phyloP scores from a whole-genome alignment of 2,113 vertebrate genomes.

The Nycticebus coucang region DNA sequence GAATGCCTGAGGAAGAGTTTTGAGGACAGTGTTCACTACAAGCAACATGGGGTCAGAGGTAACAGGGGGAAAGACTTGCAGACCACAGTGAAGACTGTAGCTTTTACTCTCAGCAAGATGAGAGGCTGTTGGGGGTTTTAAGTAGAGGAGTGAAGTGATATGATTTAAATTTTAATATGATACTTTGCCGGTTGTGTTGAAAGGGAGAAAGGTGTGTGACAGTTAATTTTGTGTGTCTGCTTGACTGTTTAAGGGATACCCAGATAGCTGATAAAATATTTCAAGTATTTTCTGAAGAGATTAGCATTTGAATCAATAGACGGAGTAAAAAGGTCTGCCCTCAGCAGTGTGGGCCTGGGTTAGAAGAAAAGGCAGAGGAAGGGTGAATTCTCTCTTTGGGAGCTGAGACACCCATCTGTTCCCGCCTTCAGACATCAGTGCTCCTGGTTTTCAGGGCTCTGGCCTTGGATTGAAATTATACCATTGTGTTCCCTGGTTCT shows the following conservation, averaged over 20 bases:
- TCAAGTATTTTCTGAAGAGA: neutral
- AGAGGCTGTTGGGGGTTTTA: neutral
- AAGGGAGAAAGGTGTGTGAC: neutral
- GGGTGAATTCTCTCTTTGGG: neutral
- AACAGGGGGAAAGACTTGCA: neutral
- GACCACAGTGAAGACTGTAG: neutral
- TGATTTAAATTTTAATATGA: neutral
- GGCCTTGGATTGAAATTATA: neutral
- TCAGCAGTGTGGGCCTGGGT: neutral
- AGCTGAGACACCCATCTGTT: neutral
- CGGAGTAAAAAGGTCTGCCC: neutral
- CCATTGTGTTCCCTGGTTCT: neutral
- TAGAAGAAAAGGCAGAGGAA: neutral
- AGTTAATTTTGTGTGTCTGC: neutral
- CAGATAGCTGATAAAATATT: neutral
- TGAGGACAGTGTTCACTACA: neutral
- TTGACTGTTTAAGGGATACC: neutral
- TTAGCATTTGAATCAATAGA: neutral
- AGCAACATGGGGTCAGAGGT: neutral
- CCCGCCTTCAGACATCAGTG: neutral
- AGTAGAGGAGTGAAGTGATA: neutral
- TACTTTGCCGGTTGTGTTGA: neutral
- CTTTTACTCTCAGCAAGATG: neutral
- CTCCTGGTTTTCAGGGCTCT: neutral
- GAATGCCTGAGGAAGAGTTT: neutral